Conservation (phyloP, 2,797 vertebrate genomes). For the Pangasius mekongensis region DNA sequence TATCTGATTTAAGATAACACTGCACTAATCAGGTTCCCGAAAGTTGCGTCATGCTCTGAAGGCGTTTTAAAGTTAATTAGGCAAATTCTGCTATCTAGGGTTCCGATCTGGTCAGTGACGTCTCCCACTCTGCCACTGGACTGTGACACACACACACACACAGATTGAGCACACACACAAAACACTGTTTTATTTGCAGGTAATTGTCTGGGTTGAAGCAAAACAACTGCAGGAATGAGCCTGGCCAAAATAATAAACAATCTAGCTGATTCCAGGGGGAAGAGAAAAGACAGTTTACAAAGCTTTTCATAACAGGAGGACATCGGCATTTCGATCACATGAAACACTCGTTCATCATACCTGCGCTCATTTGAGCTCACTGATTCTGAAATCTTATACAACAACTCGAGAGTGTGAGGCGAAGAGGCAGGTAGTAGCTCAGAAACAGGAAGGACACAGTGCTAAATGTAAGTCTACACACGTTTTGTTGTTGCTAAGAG, state of each 20-base stretch:
- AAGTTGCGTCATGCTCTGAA: conserved; percentile 18
- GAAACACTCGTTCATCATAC: background rate
- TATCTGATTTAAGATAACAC: conserved; percentile 31
- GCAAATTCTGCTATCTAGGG: background rate
- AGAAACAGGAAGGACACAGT: background rate
- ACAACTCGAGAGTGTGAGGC: background rate
- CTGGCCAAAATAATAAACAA: background rate
- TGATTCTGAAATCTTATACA: background rate
- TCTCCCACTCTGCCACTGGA: background rate
- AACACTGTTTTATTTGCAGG: background rate
- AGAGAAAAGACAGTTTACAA: background rate
- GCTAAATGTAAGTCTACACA: background rate
- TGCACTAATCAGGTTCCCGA: conserved; percentile 28
- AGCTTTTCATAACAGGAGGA: background rate
- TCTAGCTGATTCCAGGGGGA: background rate
- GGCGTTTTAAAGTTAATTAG: conserved; percentile 21
- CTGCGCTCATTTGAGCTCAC: background rate
- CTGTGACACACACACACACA: background rate
- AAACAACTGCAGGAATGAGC: background rate
- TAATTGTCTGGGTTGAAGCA: background rate
- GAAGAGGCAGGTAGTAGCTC: background rate
- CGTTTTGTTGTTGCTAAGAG: background rate
- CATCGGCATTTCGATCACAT: background rate
- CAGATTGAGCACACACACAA: background rate
- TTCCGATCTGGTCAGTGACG: background rate